Percentiles rank a stretch among this genome's conserved stretches.
Evolutionary conservation across 2,797 vertebrate genomes (phyloP).

Genomic region (Poecilia gillii): DNA sequence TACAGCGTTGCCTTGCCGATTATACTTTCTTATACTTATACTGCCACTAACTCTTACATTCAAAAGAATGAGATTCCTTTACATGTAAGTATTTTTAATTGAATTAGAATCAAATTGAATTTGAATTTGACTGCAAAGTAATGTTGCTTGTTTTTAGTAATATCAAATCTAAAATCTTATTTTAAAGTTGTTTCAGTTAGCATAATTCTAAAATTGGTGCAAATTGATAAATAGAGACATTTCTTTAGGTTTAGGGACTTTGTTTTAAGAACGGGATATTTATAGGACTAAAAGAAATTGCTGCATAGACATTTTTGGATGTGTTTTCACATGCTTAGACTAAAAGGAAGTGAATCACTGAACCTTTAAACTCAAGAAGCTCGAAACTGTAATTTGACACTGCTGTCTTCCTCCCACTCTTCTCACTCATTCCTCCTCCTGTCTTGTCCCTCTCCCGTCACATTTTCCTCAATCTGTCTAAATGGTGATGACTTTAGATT

Average conservation of each 20-base stretch:
- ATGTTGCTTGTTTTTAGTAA: background rate
- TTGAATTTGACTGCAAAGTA: background rate
- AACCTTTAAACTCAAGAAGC: conserved; percentile 22
- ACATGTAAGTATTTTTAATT: background rate
- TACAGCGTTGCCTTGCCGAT: too few species aligned
- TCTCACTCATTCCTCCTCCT: conserved; percentile 22
- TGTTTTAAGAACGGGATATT: background rate
- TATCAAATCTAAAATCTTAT: background rate
- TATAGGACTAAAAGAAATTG: background rate
- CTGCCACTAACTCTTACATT: too few species aligned
- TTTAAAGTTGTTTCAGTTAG: background rate
- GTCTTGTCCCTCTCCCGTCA: background rate
- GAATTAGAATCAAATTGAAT: background rate
- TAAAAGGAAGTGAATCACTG: conserved; percentile 25
- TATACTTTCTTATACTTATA: too few species aligned
- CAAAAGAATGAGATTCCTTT: too few species aligned
- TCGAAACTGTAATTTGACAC: conserved; percentile 45
- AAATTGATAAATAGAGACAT: background rate
- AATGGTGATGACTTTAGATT: conserved; percentile 57
- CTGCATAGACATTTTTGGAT: background rate
- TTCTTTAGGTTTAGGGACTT: background rate
- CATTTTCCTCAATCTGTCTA: conserved; percentile 29
- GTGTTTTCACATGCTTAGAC: background rate
- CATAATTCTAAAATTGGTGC: background rate
- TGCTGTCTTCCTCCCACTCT: conserved; percentile 24